Conservation (phyloP, 2,888 invertebrate genomes). For the Elmis aenea region DNA sequence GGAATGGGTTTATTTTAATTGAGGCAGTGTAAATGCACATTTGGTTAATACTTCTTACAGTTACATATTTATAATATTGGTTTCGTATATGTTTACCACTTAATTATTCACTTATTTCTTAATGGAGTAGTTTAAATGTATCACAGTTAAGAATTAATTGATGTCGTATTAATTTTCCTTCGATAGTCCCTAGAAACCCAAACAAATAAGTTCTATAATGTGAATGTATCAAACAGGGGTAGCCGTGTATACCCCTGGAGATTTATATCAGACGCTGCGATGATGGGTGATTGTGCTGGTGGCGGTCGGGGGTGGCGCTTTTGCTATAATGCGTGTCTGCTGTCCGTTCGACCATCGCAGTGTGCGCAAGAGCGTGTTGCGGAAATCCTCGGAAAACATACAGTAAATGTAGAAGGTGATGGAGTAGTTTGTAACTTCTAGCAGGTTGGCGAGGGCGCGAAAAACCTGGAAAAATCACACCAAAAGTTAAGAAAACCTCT, state of each 20-base stretch:
- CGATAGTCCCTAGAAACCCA: no score
- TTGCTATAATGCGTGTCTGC: constrained; percentile 34
- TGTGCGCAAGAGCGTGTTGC: constrained; percentile 63
- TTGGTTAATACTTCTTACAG: no score
- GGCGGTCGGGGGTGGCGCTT: constrained; percentile 39
- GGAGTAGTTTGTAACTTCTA: constrained; percentile 72
- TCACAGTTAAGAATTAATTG: no score
- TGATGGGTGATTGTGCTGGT: constrained; percentile 46
- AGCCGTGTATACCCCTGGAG: constrained; percentile 27
- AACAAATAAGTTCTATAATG: no score
- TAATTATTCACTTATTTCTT: no score
- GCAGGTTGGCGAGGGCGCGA: constrained; percentile 64
- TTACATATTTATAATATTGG: no score
- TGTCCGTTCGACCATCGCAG: constrained; percentile 54
- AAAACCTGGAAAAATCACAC: constrained; percentile 51
- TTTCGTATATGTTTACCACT: no score
- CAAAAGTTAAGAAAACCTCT: not conserved
- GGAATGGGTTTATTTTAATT: no score
- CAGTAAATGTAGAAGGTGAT: constrained; percentile 77
- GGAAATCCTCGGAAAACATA: constrained; percentile 71
- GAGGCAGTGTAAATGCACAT: no score
- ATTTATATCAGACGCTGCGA: constrained; percentile 43
- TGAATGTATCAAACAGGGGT: constrained; percentile 30
- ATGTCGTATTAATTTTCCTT: no score
- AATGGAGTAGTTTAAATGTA: no score